phyloP scores from a whole-genome alignment of 1,140 invertebrate genomes.

The Euura lappo region DNA sequence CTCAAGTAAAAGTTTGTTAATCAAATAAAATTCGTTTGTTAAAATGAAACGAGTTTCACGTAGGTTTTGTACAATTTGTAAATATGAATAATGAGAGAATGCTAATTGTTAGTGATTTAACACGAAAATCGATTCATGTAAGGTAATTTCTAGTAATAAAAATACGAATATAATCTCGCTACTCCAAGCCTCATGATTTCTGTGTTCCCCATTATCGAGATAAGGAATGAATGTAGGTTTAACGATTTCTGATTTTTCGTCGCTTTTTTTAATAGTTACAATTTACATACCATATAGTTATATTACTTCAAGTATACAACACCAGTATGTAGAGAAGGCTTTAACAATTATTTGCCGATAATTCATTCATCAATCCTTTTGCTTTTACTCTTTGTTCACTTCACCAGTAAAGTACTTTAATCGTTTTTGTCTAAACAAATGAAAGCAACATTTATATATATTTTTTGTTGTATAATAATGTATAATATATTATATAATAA shows the following conservation, averaged over 20 bases:
- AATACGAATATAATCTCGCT: no score
- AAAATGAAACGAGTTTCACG: no score
- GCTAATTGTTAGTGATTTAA: no score
- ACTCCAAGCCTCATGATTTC: no score
- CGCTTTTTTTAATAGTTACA: conserved; percentile 41
- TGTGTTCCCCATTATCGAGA: not conserved
- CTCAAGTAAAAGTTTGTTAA: no score
- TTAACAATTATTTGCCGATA: no score
- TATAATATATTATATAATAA: conserved; percentile 13
- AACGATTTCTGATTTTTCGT: conserved; percentile 6
- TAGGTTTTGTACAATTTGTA: no score
- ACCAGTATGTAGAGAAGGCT: conserved; percentile 20
- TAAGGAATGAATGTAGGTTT: not conserved
- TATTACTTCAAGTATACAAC: conserved; percentile 42
- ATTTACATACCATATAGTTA: conserved; percentile 46
- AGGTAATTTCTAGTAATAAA: no score
- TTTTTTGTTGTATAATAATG: not conserved
- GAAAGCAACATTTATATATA: conserved; percentile 39
- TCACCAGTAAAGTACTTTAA: not conserved
- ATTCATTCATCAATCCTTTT: no score
- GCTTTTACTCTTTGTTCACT: conserved; percentile 28
- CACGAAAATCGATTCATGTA: no score
- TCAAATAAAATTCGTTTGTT: no score
- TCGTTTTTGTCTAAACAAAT: conserved; percentile 32
- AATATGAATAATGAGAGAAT: no score